Base-by-base conservation (phyloP, 2,888 invertebrate species). In the Zeuzera pyrina region DNA sequence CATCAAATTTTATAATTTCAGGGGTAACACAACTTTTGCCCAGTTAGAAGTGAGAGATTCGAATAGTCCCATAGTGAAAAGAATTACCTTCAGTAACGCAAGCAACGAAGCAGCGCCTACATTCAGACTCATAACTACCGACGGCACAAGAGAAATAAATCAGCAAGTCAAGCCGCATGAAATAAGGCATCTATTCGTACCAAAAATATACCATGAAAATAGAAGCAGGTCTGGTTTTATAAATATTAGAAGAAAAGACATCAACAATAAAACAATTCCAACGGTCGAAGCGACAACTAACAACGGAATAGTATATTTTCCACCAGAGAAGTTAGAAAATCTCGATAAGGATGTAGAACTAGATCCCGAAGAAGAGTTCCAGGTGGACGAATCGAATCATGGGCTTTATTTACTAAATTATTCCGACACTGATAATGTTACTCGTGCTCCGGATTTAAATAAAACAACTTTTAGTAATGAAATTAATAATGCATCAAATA, bases 321-420 rank as follows among this genome's bases (percentile, higher is more conserved):
- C 83, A 58, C 81, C 83, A 21, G 83, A 81, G 44, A 78, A 74
- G 38, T 54, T 73, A 39, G 79, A 83, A 53, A 78, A 71, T 21
- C 53, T 70, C 12, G 79, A 83, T 36, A 78, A 79, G 52, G 83
- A 78, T 53, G 50, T 72, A 14, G 73, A 81, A 35, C 52, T 83
- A 43, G 85, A 84, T 41, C 83, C 83, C 0, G 85, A 85, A 44
- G 85, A 85, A 64, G 84, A 78, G 36, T 83, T 85, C 34, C 85
- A 85, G 63, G 85, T 85, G 1, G 84, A 85, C 39, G 85, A 85
- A 55, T 84, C 84, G 0, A 85, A 83, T 46, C 85, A 85, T 44
- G 85, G 85, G 21, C 42, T 84, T 10, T 84, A 84, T 57, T 55
- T 85, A 41, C 65, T 84, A 3, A 85, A 85, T 47, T 84, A 79